A percentile compares a stretch with the other conserved stretches of the same genome.
Conservation (phyloP, 2,797 vertebrate genomes). For the Brachyalestes nurse region DNA sequence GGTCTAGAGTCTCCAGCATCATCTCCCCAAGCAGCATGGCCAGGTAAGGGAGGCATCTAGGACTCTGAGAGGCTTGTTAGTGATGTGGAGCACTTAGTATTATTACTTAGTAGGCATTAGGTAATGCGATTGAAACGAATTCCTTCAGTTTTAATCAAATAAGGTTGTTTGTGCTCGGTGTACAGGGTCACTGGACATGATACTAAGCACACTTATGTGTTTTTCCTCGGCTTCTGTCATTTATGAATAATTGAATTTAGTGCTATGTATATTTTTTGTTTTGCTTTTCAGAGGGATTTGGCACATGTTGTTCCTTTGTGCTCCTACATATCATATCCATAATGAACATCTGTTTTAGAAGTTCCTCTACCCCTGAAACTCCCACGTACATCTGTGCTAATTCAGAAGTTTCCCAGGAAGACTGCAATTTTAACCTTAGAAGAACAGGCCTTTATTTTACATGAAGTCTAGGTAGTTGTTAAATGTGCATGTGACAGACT, state of each 20-base stretch:
- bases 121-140: background rate
- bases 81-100: background rate
- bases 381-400: slow-evolving; percentile 43
- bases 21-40: slow-evolving; percentile 65
- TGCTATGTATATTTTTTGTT: background rate
- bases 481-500: background rate
- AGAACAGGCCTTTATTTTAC: slow-evolving; percentile 2
- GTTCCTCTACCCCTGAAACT: slow-evolving; percentile 14
- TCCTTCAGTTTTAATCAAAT: background rate
- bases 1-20: slow-evolving; percentile 56
- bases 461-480: background rate
- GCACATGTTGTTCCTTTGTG: background rate
- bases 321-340: slow-evolving; percentile 2
- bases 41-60: slow-evolving; percentile 70
- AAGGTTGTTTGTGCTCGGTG: background rate
- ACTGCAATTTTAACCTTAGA: background rate
- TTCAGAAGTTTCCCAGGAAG: slow-evolving; percentile 31
- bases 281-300: background rate
- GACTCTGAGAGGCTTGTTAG: background rate
- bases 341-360: slow-evolving; percentile 40
- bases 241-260: background rate
- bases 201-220: background rate
- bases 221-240: background rate
- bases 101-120: background rate
- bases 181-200: too few species aligned